Conservation (phyloP, 2,113 vertebrate genomes). For the Hypanus sabinus region DNA sequence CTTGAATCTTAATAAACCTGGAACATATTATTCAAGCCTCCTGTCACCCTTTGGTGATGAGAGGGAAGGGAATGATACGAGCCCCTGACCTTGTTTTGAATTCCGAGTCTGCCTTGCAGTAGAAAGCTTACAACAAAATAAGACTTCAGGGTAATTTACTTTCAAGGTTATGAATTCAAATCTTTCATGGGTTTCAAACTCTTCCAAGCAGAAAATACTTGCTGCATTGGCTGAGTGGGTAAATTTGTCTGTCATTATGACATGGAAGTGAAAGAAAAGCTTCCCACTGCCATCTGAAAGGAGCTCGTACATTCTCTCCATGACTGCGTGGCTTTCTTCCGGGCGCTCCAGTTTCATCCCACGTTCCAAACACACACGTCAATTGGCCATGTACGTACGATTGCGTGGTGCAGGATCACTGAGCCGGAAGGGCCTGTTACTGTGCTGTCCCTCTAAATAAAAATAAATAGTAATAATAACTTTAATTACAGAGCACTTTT, state of each 20-base stretch:
- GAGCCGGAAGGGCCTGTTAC: no score
- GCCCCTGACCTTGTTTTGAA: background rate
- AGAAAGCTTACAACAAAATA: background rate
- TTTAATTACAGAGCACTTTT: no score
- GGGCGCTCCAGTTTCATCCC: background rate
- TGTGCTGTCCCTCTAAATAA: no score
- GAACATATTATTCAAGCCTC: background rate
- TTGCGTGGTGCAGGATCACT: no score
- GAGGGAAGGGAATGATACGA: background rate
- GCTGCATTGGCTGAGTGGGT: background rate
- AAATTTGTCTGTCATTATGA: no score
- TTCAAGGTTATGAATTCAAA: background rate
- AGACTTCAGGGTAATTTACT: slow-evolving; percentile 21
- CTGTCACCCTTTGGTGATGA: background rate
- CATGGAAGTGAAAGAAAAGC: no score
- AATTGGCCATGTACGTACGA: no score
- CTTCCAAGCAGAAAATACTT: background rate
- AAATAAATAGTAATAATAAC: no score
- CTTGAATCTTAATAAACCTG: background rate
- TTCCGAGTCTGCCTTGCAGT: background rate
- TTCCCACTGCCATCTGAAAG: background rate
- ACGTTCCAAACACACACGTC: no score
- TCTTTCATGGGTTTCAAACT: background rate
- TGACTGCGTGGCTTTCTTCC: background rate
- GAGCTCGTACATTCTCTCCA: background rate